Conservation (phyloP, 2,888 invertebrate species). For the Lycaena phlaeas region DNA sequence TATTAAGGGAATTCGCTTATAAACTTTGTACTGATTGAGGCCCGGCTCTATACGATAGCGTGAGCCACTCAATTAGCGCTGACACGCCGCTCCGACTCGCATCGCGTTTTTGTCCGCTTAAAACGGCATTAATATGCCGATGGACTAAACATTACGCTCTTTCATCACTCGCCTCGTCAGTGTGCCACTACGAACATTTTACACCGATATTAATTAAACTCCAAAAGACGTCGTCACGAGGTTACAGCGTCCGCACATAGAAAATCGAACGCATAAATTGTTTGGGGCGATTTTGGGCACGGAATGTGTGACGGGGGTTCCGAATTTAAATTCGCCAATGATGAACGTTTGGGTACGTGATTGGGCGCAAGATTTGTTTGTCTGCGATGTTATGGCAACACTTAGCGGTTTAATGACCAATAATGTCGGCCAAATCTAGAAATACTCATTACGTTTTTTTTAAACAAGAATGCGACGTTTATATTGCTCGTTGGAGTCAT, state of each 20-base stretch:
- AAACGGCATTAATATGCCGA: constrained; percentile 52
- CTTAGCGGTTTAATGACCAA: no score
- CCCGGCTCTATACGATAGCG: constrained; percentile 50
- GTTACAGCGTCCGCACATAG: constrained; percentile 10
- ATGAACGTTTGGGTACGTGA: constrained; percentile 26
- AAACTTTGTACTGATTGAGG: constrained; percentile 40
- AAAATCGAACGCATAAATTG: constrained; percentile 25
- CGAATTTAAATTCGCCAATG: constrained; percentile 50
- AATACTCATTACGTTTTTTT: no score
- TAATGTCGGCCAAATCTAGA: no score
- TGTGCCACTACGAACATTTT: constrained; percentile 17
- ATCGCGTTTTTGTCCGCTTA: constrained; percentile 56
- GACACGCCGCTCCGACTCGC: constrained; percentile 49
- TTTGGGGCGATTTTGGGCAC: constrained; percentile 28
- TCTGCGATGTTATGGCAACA: constrained; percentile 11
- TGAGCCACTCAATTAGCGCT: constrained; percentile 61
- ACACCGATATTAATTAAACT: constrained; percentile 14
- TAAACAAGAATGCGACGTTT: no score
- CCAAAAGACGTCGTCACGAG: constrained; percentile 1
- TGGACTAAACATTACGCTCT: constrained; percentile 47
- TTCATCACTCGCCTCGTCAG: constrained; percentile 27
- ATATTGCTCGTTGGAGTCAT: no score
- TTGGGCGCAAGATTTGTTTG: constrained; percentile 30
- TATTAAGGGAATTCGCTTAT: constrained; percentile 42
- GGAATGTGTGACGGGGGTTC: constrained; percentile 30